Conservation (phyloP, 2,888 invertebrate genomes). For the Polymixis lichenea region DNA sequence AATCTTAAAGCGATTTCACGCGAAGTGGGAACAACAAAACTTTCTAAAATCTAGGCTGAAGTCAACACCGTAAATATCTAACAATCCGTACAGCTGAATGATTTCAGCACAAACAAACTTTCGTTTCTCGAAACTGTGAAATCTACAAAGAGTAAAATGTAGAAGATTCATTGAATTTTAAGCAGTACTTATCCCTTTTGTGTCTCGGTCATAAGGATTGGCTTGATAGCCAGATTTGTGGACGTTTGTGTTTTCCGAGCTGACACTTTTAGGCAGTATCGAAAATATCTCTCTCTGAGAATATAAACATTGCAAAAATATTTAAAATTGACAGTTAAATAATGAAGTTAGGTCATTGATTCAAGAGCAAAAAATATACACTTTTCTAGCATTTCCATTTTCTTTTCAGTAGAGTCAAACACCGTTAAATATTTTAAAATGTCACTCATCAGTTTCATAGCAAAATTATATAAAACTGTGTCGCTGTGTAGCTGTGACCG, state of each 20-base stretch:
- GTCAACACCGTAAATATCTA: constrained; percentile 9
- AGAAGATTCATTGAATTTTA: constrained; percentile 51
- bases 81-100: constrained; percentile 16
- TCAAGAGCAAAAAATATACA: not conserved
- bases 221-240: constrained; percentile 11
- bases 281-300: not conserved
- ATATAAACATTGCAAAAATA: not conserved
- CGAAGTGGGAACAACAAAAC: not conserved
- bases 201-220: not conserved
- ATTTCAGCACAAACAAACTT: constrained; percentile 21
- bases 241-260: not conserved
- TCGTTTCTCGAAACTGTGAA: constrained; percentile 26
- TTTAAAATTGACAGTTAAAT: not conserved
- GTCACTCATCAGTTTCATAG: no score
- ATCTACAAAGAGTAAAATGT: constrained; percentile 28
- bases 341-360: not conserved
- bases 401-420: not conserved
- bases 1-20: not conserved
- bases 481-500: no score
- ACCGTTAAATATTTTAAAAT: no score
- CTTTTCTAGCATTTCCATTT: not conserved
- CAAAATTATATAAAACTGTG: no score
- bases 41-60: not conserved
- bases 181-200: constrained; percentile 22
- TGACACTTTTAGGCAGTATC: not conserved